phyloP scores from a whole-genome alignment of 2,797 vertebrate species.

The Zalophus californianus region DNA sequence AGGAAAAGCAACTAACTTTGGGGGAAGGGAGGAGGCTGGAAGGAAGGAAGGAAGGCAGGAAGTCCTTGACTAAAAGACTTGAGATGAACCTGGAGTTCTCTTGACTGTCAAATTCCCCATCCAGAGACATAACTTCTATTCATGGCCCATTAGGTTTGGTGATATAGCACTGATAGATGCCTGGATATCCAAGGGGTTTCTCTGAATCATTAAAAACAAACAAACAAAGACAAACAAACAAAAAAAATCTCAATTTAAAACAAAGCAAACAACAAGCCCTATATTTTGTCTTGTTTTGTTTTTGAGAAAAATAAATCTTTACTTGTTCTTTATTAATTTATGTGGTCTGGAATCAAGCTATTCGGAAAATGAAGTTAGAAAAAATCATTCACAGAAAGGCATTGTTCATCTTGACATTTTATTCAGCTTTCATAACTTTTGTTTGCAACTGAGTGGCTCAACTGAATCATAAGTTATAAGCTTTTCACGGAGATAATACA shows the following conservation, averaged over 20 bases:
- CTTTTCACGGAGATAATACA: slow-evolving; percentile 81
- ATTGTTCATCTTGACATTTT: slow-evolving; percentile 74
- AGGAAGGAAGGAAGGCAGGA: not conserved
- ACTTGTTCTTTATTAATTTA: slow-evolving; percentile 57
- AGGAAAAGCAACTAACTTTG: not conserved
- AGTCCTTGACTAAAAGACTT: not conserved
- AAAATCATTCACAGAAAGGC: slow-evolving; percentile 71
- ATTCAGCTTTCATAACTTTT: slow-evolving; percentile 78
- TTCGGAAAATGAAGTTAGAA: slow-evolving; percentile 62
- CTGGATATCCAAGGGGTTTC: not conserved
- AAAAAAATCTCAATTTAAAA: not conserved
- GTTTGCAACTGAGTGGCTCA: slow-evolving; percentile 61
- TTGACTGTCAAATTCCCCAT: not conserved
- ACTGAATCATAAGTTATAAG: slow-evolving; percentile 63
- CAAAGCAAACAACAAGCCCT: not conserved
- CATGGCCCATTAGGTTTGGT: not conserved
- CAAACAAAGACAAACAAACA: not conserved
- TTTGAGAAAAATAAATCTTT: not conserved
- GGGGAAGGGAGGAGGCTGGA: not conserved
- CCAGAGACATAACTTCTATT: not conserved
- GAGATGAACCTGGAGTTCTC: not conserved
- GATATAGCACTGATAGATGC: not conserved
- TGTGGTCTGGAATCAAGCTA: slow-evolving; percentile 41
- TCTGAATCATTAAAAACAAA: not conserved
- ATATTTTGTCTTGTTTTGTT: not conserved